phyloP scores from a whole-genome alignment of 2,888 invertebrate genomes.

The Ochropacha duplaris region DNA sequence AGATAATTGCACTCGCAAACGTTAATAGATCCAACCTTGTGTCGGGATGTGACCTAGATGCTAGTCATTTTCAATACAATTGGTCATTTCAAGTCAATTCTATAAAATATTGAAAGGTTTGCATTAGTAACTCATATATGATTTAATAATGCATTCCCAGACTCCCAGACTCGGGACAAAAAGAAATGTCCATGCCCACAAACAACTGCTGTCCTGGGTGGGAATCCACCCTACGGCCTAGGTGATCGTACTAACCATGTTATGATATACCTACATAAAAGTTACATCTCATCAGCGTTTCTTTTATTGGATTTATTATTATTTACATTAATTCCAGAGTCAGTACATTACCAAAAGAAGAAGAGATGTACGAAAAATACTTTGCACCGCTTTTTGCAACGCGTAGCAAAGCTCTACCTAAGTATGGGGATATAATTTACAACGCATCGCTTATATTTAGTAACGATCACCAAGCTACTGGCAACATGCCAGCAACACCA shows the following conservation, averaged over 20 bases:
- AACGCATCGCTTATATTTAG: constrained; percentile 54
- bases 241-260: too few relatives aligned
- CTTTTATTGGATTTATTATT: too few relatives aligned
- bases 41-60: not conserved
- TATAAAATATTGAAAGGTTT: too few relatives aligned
- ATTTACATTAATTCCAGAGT: constrained; percentile 11
- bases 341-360: constrained; percentile 18
- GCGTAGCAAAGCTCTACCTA: constrained; percentile 36
- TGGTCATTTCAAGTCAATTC: not conserved
- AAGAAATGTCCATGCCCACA: too few relatives aligned
- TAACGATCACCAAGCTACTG: constrained; percentile 55
- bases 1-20: not conserved
- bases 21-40: not conserved
- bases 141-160: too few relatives aligned
- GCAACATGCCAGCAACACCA: constrained; percentile 39
- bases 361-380: constrained; percentile 29
- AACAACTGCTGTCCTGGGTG: too few relatives aligned
- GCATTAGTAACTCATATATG: too few relatives aligned
- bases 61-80: not conserved
- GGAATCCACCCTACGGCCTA: too few relatives aligned
- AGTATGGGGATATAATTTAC: constrained; percentile 38
- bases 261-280: too few relatives aligned
- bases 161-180: too few relatives aligned
- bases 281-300: too few relatives aligned
- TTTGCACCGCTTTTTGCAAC: constrained; percentile 35